Percentiles rank a stretch among this genome's conserved stretches.
These are phyloP conservation scores for Cinara cedri DNA, from an alignment of 2,888 invertebrate species.

Conservation along the genomic window DNA sequence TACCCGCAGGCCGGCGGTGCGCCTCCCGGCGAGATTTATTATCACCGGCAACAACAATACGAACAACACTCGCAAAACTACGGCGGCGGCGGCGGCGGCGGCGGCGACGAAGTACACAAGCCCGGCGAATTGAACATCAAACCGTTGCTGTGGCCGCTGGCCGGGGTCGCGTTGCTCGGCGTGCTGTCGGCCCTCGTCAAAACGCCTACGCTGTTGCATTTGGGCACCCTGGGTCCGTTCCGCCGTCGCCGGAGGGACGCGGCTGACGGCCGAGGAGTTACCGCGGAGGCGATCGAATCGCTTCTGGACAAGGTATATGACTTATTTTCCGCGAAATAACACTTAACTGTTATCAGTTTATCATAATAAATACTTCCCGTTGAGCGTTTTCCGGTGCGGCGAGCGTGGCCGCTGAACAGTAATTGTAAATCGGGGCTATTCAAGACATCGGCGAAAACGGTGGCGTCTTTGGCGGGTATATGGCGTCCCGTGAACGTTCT, in stretches of 20 bases:
- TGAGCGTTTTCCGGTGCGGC: no score
- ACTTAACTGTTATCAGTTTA: no score
- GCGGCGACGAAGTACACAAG: background rate
- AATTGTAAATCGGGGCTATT: no score
- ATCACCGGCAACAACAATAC: background rate
- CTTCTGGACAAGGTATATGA: conserved; percentile 40
- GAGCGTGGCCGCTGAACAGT: no score
- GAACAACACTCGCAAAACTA: background rate
- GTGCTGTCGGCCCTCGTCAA: conserved; percentile 79
- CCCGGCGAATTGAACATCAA: conserved; percentile 62
- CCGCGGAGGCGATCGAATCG: conserved; percentile 6
- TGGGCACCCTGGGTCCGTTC: conserved; percentile 72
- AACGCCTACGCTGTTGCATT: conserved; percentile 78
- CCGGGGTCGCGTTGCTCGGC: conserved; percentile 80
- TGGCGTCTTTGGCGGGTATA: no score
- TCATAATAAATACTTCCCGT: no score
- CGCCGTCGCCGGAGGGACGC: conserved; percentile 57
- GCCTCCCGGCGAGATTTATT: background rate
- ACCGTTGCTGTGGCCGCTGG: conserved; percentile 74
- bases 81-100: background rate
- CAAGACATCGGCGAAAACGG: no score
- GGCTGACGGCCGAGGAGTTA: background rate
- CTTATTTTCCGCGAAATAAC: no score
- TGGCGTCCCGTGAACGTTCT: no score
- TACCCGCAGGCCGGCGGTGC: background rate